Evolutionary conservation across 2,797 vertebrate species (phyloP).

Genomic region (Chlorospingus flavigularis): DNA sequence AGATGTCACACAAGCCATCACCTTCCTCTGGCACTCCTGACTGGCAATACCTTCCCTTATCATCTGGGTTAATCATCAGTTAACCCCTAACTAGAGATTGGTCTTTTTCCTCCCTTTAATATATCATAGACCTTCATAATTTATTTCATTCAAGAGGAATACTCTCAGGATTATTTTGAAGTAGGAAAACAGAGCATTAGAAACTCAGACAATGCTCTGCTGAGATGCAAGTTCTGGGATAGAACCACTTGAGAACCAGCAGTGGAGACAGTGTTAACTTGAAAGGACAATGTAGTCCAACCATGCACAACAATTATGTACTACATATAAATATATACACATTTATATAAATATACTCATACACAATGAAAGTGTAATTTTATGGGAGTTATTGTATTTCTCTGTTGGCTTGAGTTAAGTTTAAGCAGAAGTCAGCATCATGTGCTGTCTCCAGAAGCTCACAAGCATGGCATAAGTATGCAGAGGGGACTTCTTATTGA

Average conservation of each 20-base stretch:
- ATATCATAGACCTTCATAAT: neutral
- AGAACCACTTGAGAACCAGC: neutral
- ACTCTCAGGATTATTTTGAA: neutral
- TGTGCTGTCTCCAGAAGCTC: neutral
- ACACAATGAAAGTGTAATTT: neutral
- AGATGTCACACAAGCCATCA: neutral
- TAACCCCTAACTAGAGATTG: neutral
- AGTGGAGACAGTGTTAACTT: neutral
- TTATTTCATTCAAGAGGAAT: neutral
- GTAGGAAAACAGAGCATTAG: neutral
- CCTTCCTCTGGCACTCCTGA: neutral
- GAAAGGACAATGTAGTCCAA: neutral
- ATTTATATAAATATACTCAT: too few relatives aligned
- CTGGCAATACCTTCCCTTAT: neutral
- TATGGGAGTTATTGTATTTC: neutral
- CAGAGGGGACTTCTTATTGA: neutral
- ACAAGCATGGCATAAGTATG: neutral
- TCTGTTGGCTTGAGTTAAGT: neutral
- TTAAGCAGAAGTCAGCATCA: neutral
- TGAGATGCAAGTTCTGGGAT: neutral
- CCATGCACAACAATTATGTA: neutral
- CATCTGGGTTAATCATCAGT: neutral
- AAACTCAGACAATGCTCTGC: neutral
- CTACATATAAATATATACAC: too few relatives aligned
- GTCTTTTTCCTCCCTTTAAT: rapidly evolving